These are phyloP conservation scores for Alligator sinensis DNA, from an alignment of 2,113 vertebrate species.

Conservation along the genomic window DNA sequence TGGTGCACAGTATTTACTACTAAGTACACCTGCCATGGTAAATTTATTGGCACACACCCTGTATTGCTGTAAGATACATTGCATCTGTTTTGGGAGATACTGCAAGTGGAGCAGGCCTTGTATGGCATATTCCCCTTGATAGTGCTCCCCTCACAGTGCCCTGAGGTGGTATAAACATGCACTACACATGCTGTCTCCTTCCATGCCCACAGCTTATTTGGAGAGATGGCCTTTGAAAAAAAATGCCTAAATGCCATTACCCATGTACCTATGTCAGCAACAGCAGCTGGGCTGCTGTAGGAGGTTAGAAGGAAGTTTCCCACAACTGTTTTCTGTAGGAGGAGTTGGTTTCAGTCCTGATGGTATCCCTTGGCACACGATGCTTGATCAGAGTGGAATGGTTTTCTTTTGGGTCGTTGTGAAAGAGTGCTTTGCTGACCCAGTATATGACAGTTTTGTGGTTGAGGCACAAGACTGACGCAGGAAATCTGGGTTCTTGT, in stretches of 20 bases:
- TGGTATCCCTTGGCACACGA: neutral
- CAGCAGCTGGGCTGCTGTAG: neutral
- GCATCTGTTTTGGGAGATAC: no score
- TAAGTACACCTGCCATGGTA: no score
- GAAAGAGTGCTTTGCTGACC: neutral
- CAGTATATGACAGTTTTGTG: neutral
- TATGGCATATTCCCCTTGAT: no score
- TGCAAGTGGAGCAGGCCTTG: no score
- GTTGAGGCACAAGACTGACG: neutral
- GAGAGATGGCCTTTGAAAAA: neutral
- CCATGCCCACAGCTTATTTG: neutral
- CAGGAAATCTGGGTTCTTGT: conserved; percentile 49
- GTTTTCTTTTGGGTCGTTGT: neutral
- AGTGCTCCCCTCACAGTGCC: no score
- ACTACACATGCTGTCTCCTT: no score
- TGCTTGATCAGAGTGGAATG: neutral
- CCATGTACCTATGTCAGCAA: neutral
- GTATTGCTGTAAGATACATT: no score
- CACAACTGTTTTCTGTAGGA: no score
- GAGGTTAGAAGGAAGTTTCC: neutral
- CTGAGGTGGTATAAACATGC: no score
- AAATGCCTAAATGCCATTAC: neutral
- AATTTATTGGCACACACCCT: no score
- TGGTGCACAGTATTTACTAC: no score
- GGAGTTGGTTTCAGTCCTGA: neutral